These are phyloP conservation scores for Nemapogon koenigi DNA, from an alignment of 2,888 invertebrate species.

Conservation along the genomic window DNA sequence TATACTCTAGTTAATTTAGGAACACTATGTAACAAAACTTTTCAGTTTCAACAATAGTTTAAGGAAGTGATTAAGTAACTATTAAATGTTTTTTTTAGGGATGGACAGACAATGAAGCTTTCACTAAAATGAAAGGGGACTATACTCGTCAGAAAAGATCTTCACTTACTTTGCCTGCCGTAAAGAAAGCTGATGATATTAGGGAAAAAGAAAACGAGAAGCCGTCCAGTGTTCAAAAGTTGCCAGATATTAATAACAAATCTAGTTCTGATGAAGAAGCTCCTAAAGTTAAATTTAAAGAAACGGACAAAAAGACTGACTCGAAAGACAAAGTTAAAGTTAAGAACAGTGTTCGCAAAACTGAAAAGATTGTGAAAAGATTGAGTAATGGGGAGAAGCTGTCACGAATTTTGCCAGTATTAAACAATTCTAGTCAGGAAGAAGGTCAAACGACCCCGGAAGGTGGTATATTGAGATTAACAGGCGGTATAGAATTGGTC, in stretches of 20 bases:
- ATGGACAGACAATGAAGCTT: slow-evolving; percentile 53
- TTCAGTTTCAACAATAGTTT: neutral
- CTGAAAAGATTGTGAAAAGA: slow-evolving; percentile 35
- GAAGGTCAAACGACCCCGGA: slow-evolving; percentile 44
- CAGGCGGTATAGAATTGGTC: slow-evolving; percentile 78
- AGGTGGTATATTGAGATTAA: slow-evolving; percentile 43
- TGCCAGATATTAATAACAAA: slow-evolving; percentile 36
- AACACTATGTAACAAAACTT: neutral
- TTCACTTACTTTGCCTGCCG: slow-evolving; percentile 56
- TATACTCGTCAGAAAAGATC: slow-evolving; percentile 33
- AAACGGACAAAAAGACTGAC: neutral
- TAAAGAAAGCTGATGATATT: slow-evolving; percentile 53
- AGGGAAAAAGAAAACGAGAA: slow-evolving; percentile 29
- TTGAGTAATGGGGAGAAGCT: slow-evolving; percentile 39
- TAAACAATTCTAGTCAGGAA: slow-evolving; percentile 24
- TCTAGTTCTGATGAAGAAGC: slow-evolving; percentile 21
- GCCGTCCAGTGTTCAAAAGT: slow-evolving; percentile 28
- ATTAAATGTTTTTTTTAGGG: slow-evolving; percentile 38
- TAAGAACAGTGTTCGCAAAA: neutral
- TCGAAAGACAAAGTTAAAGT: slow-evolving; percentile 2
- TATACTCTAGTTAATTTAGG: too few species aligned
- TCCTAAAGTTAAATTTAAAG: neutral
- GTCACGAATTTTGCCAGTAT: slow-evolving; percentile 27
- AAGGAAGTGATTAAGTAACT: neutral
- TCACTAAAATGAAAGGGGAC: slow-evolving; percentile 38